Conservation (phyloP, 2,797 vertebrate species). For the Pelodytes ibericus region DNA sequence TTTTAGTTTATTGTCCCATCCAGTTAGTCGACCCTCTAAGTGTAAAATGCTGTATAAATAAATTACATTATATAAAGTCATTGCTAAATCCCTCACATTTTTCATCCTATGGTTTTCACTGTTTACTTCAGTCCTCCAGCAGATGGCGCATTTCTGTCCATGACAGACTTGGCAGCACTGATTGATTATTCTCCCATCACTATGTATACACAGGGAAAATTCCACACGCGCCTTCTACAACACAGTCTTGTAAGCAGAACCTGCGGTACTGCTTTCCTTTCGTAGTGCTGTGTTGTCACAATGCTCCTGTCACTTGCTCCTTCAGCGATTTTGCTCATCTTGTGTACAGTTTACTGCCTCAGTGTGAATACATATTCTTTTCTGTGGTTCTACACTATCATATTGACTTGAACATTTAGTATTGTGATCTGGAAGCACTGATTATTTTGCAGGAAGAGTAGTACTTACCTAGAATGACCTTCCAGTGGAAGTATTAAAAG, state of each 20-base stretch:
- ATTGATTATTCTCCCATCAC: slow-evolving; percentile 56
- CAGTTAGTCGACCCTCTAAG: too few species aligned
- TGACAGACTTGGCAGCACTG: slow-evolving; percentile 26
- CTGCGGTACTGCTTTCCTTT: slow-evolving; percentile 15
- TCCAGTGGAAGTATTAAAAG: too few species aligned
- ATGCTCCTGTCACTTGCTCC: background rate
- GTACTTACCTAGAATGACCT: too few species aligned
- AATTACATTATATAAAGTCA: too few species aligned
- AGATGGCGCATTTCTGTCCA: slow-evolving; percentile 23
- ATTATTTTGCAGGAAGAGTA: too few species aligned
- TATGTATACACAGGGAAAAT: slow-evolving; percentile 66
- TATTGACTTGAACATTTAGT: too few species aligned
- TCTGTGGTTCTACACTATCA: background rate
- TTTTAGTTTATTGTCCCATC: too few species aligned
- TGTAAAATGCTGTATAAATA: too few species aligned
- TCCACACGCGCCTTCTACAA: slow-evolving; percentile 57
- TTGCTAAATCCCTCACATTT: too few species aligned
- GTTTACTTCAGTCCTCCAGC: slow-evolving; percentile 2
- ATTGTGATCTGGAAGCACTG: too few species aligned
- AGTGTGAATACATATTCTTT: background rate
- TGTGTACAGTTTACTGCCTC: too few species aligned
- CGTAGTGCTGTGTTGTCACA: background rate
- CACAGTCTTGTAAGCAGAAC: slow-evolving; percentile 64
- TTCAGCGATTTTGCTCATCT: background rate
- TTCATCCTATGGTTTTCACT: background rate